Evolutionary conservation across 1,140 invertebrate genomes (phyloP).

Genomic region (Drosophila mauritiana): DNA sequence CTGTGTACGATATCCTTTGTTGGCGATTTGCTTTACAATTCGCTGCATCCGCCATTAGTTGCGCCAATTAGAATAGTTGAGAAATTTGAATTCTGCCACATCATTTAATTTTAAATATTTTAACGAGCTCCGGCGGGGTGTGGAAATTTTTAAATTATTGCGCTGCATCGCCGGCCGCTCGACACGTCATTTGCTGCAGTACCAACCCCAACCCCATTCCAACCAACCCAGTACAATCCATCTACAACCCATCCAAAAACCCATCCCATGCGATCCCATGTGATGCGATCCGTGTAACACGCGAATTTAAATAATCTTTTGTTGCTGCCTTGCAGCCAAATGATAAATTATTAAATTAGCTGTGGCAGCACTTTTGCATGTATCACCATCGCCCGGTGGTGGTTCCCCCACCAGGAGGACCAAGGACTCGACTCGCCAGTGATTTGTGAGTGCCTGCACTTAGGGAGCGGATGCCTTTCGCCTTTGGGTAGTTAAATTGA

Average conservation of each 20-base stretch:
- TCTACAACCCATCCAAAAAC: background rate
- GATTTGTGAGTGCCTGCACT: slow-evolving; percentile 66
- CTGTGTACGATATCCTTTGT: slow-evolving; percentile 18
- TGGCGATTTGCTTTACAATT: slow-evolving; percentile 62
- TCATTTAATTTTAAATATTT: slow-evolving; percentile 84
- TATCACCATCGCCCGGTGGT: slow-evolving; percentile 26
- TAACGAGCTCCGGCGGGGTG: slow-evolving; percentile 27
- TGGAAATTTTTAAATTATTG: slow-evolving; percentile 81
- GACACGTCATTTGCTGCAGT: slow-evolving; percentile 54
- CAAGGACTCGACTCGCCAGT: slow-evolving; percentile 18
- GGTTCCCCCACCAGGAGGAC: slow-evolving; percentile 5
- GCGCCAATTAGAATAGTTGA: slow-evolving; percentile 77
- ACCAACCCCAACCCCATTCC: slow-evolving; percentile 5
- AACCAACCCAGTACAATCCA: slow-evolving; percentile 1
- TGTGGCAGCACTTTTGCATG: slow-evolving; percentile 79
- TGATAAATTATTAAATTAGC: slow-evolving; percentile 84
- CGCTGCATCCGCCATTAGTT: slow-evolving; percentile 71
- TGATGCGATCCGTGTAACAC: slow-evolving; percentile 53
- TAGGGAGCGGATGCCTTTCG: slow-evolving; percentile 36
- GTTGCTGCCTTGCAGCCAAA: slow-evolving; percentile 80
- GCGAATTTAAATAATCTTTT: slow-evolving; percentile 84
- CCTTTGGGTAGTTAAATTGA: slow-evolving; percentile 71
- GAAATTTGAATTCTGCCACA: slow-evolving; percentile 84
- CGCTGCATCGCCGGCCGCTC: slow-evolving; percentile 54
- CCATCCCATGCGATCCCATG: slow-evolving; percentile 32